Evolutionary conservation across 2,888 invertebrate species (phyloP), one percentile per base, ranked within the genome.

Genomic region (Diarsia mendica): DNA sequence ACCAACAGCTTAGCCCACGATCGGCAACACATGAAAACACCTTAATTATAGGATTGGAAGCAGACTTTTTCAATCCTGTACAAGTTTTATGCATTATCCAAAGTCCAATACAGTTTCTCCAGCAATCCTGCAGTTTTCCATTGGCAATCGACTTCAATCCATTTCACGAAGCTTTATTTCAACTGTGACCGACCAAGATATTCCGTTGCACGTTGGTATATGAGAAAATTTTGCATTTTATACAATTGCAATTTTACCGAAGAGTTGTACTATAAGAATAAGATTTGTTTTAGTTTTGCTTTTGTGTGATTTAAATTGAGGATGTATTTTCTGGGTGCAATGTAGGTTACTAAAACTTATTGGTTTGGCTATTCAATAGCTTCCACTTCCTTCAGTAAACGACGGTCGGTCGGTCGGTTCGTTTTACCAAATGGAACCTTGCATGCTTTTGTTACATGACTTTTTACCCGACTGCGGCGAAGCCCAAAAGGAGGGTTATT

Each of bases 211-310:
- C 58, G 39, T 60, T 58, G 58, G 51, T 63, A 46, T 72, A 83
- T 76, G 83, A 79, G 80, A 61, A 67, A 83, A 75, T 77, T 85
- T 77, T 77, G 63, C 80, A 79, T 84, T 82, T 84, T 85, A 61
- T 85, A 64, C 83, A 73, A 75, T 68, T 76, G 72, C 79, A 82
- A 61, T 68, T 85, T 75, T 66, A 53, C 63, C 48, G 49, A 64
- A 73, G 69, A 72, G 60, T 70, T 71, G 61, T 79, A 65, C 39
- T 83, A 79, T 74, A 79, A 71, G 69, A 78, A 77, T 77, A 66
- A 48, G 51, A 75, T 83, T 83, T 74, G 51, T 28, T 79, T 73
- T 61, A 74, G 61, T 66, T 83, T 63, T 33, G 15, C 23, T 66
- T 46, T 28, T 53, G 51, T 53, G 67, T 60, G 23, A 68, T 69